Evolutionary conservation across 2,113 vertebrate genomes (phyloP).

Genomic region (Scomber colias): DNA sequence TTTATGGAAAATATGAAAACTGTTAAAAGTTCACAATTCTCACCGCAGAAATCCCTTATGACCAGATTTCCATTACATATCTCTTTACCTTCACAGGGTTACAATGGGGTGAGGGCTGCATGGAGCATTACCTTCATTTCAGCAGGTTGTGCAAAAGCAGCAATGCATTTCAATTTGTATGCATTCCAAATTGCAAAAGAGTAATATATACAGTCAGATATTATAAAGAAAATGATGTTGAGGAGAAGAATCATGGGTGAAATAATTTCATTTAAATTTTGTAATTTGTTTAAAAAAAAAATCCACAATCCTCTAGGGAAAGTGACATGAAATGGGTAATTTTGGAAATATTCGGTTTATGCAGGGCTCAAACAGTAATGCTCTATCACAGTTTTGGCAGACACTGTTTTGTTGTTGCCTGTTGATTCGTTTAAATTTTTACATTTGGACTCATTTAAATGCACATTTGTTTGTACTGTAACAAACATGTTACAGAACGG

Average conservation of each 20-base stretch:
- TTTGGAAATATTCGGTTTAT: constrained; percentile 18
- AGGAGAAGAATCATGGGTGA: constrained; percentile 6
- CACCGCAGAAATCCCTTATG: background rate
- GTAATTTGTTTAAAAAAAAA: constrained; percentile 24
- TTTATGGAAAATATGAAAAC: background rate
- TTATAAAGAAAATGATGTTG: background rate
- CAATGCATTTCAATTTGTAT: background rate
- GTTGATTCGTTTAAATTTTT: constrained; percentile 3
- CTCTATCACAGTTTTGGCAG: constrained; percentile 43
- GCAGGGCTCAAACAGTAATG: constrained; percentile 33
- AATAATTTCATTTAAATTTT: constrained; percentile 25
- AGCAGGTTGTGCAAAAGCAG: background rate
- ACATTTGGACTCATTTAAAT: background rate
- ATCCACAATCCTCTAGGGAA: constrained; percentile 2
- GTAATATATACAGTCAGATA: background rate
- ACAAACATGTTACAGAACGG: background rate
- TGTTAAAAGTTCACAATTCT: background rate
- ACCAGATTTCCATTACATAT: background rate
- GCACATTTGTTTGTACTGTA: background rate
- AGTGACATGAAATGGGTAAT: constrained; percentile 32
- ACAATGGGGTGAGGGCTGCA: background rate
- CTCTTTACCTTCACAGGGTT: background rate
- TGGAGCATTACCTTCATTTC: too few relatives aligned
- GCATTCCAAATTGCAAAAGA: background rate
- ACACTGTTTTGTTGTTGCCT: constrained; percentile 13